Base-by-base conservation (phyloP, 2,113 vertebrate species). In the Nothoprocta pentlandii region DNA sequence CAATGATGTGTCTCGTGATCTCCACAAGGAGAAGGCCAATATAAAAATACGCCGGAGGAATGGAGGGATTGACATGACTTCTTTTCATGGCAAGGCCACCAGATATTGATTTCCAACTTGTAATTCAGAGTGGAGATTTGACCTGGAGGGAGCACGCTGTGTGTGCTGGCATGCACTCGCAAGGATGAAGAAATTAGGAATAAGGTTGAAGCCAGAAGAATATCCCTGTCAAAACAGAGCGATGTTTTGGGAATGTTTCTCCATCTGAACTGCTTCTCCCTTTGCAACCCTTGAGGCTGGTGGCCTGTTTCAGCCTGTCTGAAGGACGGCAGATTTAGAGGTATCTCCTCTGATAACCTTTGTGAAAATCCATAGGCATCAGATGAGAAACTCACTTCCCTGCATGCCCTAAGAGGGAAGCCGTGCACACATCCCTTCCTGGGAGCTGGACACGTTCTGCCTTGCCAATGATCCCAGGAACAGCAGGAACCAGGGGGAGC, bases 101-200 rank as follows among this genome's bases (percentile, higher is more conserved):
- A 19, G 84, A 87, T 41, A 44, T n/a, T 39, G 70, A 6, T 17
- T 96, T 84, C 56, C 87, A 41, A 75, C 87, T 73, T 69, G 68
- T 92, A 88, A 95, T 92, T 94, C 88, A 95, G 61, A 58, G 47
- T 22, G 69, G 80, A 70, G 90, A 88, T 81, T 81, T 80, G 94
- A 84, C 73, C 86, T 63, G 66, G 88, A 93, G 94, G 44, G 66
- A 89, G 73, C n/a, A 66, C 64, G 66, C 10, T 76, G 51, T 34
- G 51, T 23, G 80, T 69, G 44, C 74, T 42, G 58, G 47, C 90
- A 30, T 28, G 74, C 66, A 28, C 56, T 92, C 66, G 56, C 14
- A 56, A 42, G 80, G 81, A 93, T 53, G 77, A 94, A 92, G 92
- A 89, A 92, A 64, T 90, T 49, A 84, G 46, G 73, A 92, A 74